Base-by-base conservation (phyloP, 2,888 invertebrate species). In the Xestoiulus laeticollis region DNA sequence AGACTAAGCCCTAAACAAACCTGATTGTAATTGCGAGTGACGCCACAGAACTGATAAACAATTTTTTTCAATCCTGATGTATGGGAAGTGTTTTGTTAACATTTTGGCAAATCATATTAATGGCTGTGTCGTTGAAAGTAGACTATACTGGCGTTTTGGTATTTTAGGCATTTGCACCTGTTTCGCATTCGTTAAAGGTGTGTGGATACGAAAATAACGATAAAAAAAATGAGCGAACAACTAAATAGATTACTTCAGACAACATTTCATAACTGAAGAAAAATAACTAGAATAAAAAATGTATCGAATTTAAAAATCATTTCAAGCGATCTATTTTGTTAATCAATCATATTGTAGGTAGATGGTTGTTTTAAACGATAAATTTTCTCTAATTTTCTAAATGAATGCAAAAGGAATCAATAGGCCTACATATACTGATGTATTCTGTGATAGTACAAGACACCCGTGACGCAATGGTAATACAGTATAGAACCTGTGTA, bases 1-100 rank as follows among this genome's bases (percentile, higher is more conserved):
- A 68, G 68, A 68, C 68, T 19, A 10, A 68, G 68, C 5, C 68
- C 68, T 68, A 68, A 68, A 68, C 68, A 68, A 68, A 68, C 68
- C 68, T 68, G 68, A 68, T 68, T 68, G 68, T 68, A 68, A 68
- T 68, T 68, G 68, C 68, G 68, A 68, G 68, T 68, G 68, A 68
- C 68, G 68, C 68, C 68, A 68, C 68, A 68, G 68, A 12, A 68
- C 22, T 68, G 68, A 68, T 68, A 68, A 68, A 68, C 68, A 68
- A 26, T 68, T 68, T 48, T 59, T 68, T 68, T 68, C 26, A 22
- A 10, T 6, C 26, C 26, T 68, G 68, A 68, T 68, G 26, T 3
- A 68, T 68, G 68, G 68, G 68, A 26, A 26, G 68, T 68, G 68
- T 68, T 26, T 26, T 12, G 68, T 26, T 68, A 68, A 68, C 68